These are phyloP conservation scores for Ornithorhynchus anatinus DNA, from an alignment of 2,113 vertebrate genomes.

Conservation along the genomic window DNA sequence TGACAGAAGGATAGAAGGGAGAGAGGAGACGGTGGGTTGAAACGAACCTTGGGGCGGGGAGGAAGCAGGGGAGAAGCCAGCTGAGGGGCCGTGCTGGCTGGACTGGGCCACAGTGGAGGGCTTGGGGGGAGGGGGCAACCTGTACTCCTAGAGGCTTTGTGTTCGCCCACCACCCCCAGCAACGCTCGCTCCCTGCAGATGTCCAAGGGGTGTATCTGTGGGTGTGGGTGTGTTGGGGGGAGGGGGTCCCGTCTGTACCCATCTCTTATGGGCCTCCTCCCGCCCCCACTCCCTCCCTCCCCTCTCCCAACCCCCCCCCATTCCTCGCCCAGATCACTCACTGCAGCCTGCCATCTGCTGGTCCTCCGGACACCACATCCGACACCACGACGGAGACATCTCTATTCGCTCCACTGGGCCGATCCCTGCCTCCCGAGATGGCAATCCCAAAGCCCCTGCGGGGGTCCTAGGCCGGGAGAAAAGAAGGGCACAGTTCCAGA, in stretches of 20 bases:
- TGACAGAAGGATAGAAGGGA: too few relatives aligned
- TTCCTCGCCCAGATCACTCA: conserved; percentile 65
- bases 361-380: conserved; percentile 86
- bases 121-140: too few relatives aligned
- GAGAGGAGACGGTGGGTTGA: neutral
- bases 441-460: conserved; percentile 92
- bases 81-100: too few relatives aligned
- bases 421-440: conserved; percentile 86
- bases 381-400: conserved; percentile 84
- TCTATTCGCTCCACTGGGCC: conserved; percentile 62
- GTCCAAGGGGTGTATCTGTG: neutral
- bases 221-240: too few relatives aligned
- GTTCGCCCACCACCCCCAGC: neutral
- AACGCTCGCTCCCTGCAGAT: neutral
- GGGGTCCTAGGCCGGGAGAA: conserved; percentile 72
- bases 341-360: conserved; percentile 87
- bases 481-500: rapidly evolving
- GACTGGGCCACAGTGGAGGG: too few relatives aligned
- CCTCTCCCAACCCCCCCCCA: neutral
- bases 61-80: too few relatives aligned
- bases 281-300: neutral
- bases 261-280: too few relatives aligned
- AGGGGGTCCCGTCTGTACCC: neutral
- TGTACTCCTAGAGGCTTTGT: too few relatives aligned
- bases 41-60: neutral